Evolutionary conservation across 2,113 vertebrate species (phyloP), one percentile per base, ranked within the genome.

Genomic region (Gallinago media): DNA sequence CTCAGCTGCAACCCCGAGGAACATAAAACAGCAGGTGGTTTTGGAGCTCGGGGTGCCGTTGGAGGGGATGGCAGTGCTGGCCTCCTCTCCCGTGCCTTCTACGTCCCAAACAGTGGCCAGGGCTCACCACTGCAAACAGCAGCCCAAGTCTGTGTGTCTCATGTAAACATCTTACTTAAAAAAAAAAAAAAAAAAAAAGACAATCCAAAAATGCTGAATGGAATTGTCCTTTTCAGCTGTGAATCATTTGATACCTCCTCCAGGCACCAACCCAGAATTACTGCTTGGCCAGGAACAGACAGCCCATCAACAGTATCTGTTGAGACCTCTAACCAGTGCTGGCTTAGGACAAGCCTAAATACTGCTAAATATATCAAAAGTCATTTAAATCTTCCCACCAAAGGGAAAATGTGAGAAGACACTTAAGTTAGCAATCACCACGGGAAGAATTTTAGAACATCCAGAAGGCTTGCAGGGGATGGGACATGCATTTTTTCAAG

Each of bases 101-200:
- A 7, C 3, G 1, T 29, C 15, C 34, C 1, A 0, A 6, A 10
- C 0, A 2, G 31, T 3, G 15, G 15, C 29, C 80, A 52, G 63
- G 26, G 27, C 31, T 8, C 65, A 70, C 5, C 65, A 40, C 2
- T 1, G 21, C 52, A 25, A 85, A 11, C 12, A 54, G 70, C 74
- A 65, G 66, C 32, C 38, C 5, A 0, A 91, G 32, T 12, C 54
- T 29, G 46, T 32, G 25, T 3, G 8, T 32, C 47, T 88, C 68
- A 56, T 1, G 1, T 18, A 15, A 34, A 26, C 13, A 29, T 6
- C 52, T 46, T 12, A 29, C 14, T 9, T 38, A 38, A 38, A 38
- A 38, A 38, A 38, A 38, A 38, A 38, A 38, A 38, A 38, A 38
- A 38, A 38, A 38, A 40, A 29, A 40, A 40, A 36, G 3, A 3